Evolutionary conservation across 64 coral and sea anemone species (phyloP), one percentile per base, ranked within the genome.

Genomic region (Pachyseris speciosa): DNA sequence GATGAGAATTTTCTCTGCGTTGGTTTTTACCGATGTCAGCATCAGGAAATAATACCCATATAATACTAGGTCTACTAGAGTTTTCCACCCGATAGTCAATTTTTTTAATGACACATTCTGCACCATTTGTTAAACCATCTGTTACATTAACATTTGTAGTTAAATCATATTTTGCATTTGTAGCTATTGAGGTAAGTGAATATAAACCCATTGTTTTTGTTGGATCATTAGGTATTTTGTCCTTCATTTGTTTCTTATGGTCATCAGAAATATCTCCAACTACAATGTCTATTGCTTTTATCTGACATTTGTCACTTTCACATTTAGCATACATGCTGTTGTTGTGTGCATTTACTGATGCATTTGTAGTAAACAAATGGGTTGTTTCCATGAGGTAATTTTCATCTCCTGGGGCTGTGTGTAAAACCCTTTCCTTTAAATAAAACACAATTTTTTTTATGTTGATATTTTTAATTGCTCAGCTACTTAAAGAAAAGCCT

Each of bases 311-410:
- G 38, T 88, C 20, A 73, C 16, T 42, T 51, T 84, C 66, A 40
- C 65, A 84, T 24, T 12, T 29, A 39, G 43, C 57, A 92, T 72
- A 84, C 15, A 92, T 39, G 15, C 8, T 84, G 9, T 61, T 61
- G 57, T 61, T 61, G 2, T 61, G 58, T 87, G 0, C 58, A 61
- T 61, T 61, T 61, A 92, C 89, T 27, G 78, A 38, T 20, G 65
- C 79, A 92, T 92, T 92, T 30, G 78, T 92, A n/a, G 67, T 44
- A 37, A 60, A 92, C 8, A 92, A 36, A 84, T 92, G 89, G 19
- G 89, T 92, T 1, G 37, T 84, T 64, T 61, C 19, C 20, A 29
- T 92, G 1, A 49, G 78, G 45, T 73, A 61, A 58, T 64, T 33
- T 80, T 61, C 27, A 19, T 57, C 52, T 19, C 17, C 22, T 57